Evolutionary conservation across 1,140 invertebrate genomes (phyloP), one percentile per base, ranked within the genome.

Genomic region (Plodia interpunctella): DNA sequence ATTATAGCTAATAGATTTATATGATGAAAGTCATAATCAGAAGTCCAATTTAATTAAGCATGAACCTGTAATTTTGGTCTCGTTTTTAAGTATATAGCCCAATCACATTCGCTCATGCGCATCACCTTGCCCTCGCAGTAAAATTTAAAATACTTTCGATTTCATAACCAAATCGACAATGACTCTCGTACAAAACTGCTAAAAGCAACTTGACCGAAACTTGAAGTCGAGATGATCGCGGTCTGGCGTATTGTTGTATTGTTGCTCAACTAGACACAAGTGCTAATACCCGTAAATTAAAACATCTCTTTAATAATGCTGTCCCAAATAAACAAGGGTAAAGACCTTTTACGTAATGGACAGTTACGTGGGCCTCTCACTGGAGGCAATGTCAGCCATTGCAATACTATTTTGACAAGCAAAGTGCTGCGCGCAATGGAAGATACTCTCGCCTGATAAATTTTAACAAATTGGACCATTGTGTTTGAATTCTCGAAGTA

Each of bases 281-380:
- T 81, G 79, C 70, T 80, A 77, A 80, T 74, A 77, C 69, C 77
- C 59, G 70, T 78, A 76, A 86, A 85, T 87, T 80, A 81, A 83
- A 80, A 83, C 78, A 85, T 84, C 75, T 73, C 74, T 84, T 70
- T 80, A 75, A 79, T 78, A 81, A 70, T 77, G 60, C 62, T 78
- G 84, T 86, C 81, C 86, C 78, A 83, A 83, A 88, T 83, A 87
- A 86, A 84, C 78, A 87, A 76, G 83, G 81, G 86, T 85, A 88
- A 88, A 88, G 80, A 85, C 71, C 83, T 83, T 88, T 88, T 88
- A 83, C 84, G 75, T 85, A 88, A 88, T 63, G 59, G 15, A 44
- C 38, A 65, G 78, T 88, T 88, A 88, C 84, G 84, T 83, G 70
- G 65, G 67, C 66, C 73, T 64, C 84, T 85, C 38, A 44, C 38